Percentiles rank a stretch among this genome's conserved stretches.
These are phyloP conservation scores for Linepithema humile DNA, from an alignment of 1,140 invertebrate genomes.

Conservation along the genomic window DNA sequence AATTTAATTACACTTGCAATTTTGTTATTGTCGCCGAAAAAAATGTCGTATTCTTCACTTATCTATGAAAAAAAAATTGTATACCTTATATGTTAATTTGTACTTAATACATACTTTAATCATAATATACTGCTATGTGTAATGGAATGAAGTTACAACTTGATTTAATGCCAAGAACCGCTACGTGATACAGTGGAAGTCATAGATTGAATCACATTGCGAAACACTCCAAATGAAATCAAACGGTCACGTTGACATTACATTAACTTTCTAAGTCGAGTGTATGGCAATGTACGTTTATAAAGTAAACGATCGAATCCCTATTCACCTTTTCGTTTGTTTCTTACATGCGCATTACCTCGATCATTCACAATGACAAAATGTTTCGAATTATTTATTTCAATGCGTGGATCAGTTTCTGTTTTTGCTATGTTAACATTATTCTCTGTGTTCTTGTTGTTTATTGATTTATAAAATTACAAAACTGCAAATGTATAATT, in stretches of 20 bases:
- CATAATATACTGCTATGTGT: not conserved
- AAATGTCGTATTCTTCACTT: not conserved
- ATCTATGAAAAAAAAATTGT: not conserved
- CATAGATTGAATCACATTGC: not conserved
- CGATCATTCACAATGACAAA: not conserved
- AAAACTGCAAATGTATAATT: not conserved
- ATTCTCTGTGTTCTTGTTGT: too few species aligned
- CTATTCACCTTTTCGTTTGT: not conserved
- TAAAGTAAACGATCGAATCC: not conserved
- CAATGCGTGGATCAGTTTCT: not conserved
- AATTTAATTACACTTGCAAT: not conserved
- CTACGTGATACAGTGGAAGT: not conserved
- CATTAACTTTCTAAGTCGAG: slow-evolving; percentile 6
- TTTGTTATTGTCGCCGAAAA: not conserved
- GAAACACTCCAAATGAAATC: not conserved
- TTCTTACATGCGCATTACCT: not conserved
- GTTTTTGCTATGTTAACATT: too few species aligned
- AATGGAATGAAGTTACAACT: not conserved
- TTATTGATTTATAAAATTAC: not conserved
- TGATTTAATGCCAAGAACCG: not conserved
- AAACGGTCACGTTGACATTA: not conserved
- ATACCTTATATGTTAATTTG: not conserved
- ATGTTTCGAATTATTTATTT: not conserved
- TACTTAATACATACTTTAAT: not conserved
- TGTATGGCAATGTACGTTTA: not conserved